A percentile compares a stretch with the other conserved stretches of the same genome.
Conservation (phyloP, 1,140 invertebrate genomes). For the Rhyzopertha dominica region DNA sequence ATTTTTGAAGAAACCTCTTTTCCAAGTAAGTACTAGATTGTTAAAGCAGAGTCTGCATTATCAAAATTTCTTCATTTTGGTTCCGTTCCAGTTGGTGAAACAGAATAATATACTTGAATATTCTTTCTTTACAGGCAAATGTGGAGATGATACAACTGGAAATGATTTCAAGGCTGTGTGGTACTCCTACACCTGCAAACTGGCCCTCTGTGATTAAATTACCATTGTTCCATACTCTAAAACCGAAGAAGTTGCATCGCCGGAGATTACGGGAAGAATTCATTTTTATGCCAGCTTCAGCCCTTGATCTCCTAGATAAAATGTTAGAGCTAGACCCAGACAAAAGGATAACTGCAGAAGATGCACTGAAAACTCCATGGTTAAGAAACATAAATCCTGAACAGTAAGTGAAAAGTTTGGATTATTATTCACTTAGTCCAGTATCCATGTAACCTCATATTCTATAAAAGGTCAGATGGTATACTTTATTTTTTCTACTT, state of each 20-base stretch:
- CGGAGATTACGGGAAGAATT: conserved; percentile 90
- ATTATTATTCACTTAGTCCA: not conserved
- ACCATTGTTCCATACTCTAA: conserved; percentile 86
- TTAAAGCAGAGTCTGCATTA: not conserved
- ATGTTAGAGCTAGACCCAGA: conserved; percentile 96
- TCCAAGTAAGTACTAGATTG: conserved; percentile 62
- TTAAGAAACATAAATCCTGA: conserved; percentile 86
- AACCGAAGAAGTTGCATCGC: conserved; percentile 86
- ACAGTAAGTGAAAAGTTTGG: conserved; percentile 63
- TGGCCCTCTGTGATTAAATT: conserved; percentile 97
- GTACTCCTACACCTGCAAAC: conserved; percentile 91
- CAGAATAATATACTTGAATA: not conserved
- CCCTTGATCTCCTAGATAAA: conserved; percentile 90
- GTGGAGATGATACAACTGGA: conserved; percentile 92
- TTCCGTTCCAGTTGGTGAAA: not conserved
- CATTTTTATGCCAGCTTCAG: conserved; percentile 79
- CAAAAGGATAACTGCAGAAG: conserved; percentile 88
- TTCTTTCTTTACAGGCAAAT: conserved; percentile 63
- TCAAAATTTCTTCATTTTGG: not conserved
- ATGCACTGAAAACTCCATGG: conserved; percentile 93
- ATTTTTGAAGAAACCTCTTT: conserved; percentile 93
- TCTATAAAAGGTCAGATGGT: not conserved
- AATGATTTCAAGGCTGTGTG: conserved; percentile 91
- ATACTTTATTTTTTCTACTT: conserved; percentile 10
- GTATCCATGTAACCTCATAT: not conserved